Base-by-base conservation (phyloP, 2,888 invertebrate species). In the Gisinianus flammeolus region DNA sequence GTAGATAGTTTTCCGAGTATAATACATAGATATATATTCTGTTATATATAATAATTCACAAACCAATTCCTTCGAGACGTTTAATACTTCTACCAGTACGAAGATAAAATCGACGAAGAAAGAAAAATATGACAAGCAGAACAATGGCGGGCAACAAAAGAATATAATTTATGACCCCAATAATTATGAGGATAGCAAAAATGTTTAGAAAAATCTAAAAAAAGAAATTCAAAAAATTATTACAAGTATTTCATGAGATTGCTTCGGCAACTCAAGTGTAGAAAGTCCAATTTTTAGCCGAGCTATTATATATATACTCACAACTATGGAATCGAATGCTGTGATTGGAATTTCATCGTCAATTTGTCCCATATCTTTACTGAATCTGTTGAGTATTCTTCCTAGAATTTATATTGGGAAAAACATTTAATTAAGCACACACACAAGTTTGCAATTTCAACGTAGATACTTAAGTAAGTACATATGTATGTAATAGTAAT, bases 321-420 rank as follows among this genome's bases (percentile, higher is more conserved):
- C 82, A 71, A 75, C 79, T 31, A 79, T 68, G n/a, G 79, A 67
- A 68, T 83, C 82, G 44, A 82, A 80, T 22, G 80, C 77, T 4
- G 79, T 80, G 2, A 66, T 30, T 16, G 93, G 93, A 73, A 93
- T 86, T n/a, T 90, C 87, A 86, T 94, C 93, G 85, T 94, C 93
- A 66, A 94, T 91, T 2, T 71, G 92, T 89, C 0, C 94, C 94
- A 93, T 91, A 85, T 95, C 94, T 86, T 94, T 94, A 0, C 94
- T 93, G 87, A 95, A 95, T 76, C 94, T 88, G 87, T 94, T 94
- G 68, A 95, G 88, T 87, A 77, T 77, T 44, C 77, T 58, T 10
- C 77, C 77, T 77, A n/a, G n/a, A n/a, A n/a, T n/a, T n/a, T n/a
- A n/a, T n/a, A n/a, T n/a, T n/a, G n/a, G n/a, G n/a, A n/a, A n/a